Evolutionary conservation across 2,888 invertebrate genomes (phyloP).

Genomic region (Leucozona laternaria): DNA sequence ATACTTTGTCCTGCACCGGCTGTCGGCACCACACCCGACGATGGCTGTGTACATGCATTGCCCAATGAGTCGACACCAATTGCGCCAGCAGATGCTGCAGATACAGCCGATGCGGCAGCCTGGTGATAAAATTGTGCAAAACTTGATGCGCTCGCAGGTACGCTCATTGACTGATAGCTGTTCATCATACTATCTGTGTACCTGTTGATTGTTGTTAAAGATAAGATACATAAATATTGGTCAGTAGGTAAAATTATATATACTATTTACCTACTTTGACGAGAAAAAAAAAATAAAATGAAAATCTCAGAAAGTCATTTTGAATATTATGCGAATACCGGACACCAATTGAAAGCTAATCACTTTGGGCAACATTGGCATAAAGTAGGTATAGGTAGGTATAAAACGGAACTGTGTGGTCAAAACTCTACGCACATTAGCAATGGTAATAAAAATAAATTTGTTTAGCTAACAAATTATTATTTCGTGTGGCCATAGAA

Average conservation of each 20-base stretch:
- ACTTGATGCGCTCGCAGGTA: conserved; percentile 84
- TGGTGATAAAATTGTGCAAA: conserved; percentile 96
- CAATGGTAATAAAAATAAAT: conserved; percentile 52
- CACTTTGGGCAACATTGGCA: conserved; percentile 1
- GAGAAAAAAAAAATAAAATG: background rate
- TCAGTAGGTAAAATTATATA: conserved; percentile 34
- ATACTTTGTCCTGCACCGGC: conserved; percentile 91
- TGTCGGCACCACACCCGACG: conserved; percentile 86
- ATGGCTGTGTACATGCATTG: conserved; percentile 90
- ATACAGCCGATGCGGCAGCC: conserved; percentile 88
- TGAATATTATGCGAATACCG: background rate
- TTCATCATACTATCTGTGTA: conserved; percentile 84
- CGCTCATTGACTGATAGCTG: conserved; percentile 84
- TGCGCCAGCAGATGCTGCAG: conserved; percentile 90
- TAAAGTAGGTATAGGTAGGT: background rate
- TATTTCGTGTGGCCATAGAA: conserved; percentile 34
- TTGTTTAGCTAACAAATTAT: conserved; percentile 43
- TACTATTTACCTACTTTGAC: background rate
- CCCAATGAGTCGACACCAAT: conserved; percentile 92
- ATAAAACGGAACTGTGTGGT: conserved; percentile 31
- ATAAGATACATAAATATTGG: conserved; percentile 27
- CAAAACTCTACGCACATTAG: conserved; percentile 25
- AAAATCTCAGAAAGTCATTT: conserved; percentile 36
- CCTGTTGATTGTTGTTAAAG: conserved; percentile 78
- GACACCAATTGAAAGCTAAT: conserved; percentile 64